Percentiles rank a stretch among this genome's conserved stretches.
phyloP scores from a whole-genome alignment of 2,113 vertebrate genomes.

The Hiodon alosoides region DNA sequence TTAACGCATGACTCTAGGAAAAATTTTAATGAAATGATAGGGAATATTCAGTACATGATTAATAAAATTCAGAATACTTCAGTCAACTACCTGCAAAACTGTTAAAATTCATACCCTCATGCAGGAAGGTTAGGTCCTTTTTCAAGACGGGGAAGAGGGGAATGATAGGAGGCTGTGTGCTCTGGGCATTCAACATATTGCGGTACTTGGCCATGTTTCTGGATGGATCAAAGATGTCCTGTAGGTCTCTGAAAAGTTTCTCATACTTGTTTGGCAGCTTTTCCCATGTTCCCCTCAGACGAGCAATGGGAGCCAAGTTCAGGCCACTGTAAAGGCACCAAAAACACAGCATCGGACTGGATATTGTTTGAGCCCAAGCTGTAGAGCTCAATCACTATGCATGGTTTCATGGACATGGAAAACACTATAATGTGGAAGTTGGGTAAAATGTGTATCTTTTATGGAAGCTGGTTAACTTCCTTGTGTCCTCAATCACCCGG shows the following conservation, averaged over 20 bases:
- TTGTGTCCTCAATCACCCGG: too few relatives aligned
- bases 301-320: conserved; percentile 83
- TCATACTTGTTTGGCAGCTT: conserved; percentile 94
- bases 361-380: too few relatives aligned
- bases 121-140: conserved; percentile 96
- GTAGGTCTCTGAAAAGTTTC: conserved; percentile 88
- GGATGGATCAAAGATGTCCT: conserved; percentile 93
- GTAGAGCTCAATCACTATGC: too few relatives aligned
- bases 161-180: conserved; percentile 94
- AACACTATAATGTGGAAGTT: not conserved
- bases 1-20: too few relatives aligned
- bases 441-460: too few relatives aligned
- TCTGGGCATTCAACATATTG: conserved; percentile 92
- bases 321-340: conserved; percentile 69
- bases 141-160: conserved; percentile 94
- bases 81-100: not conserved
- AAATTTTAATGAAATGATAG: not conserved
- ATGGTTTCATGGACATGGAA: too few relatives aligned
- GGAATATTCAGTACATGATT: too few relatives aligned
- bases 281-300: conserved; percentile 88
- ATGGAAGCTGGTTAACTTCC: too few relatives aligned
- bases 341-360: conserved; percentile 12
- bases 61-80: too few relatives aligned
- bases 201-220: conserved; percentile 97
- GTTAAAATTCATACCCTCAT: conserved; percentile 73